Conservation (phyloP, 2,888 invertebrate species). For the Drosophila paracracens region DNA sequence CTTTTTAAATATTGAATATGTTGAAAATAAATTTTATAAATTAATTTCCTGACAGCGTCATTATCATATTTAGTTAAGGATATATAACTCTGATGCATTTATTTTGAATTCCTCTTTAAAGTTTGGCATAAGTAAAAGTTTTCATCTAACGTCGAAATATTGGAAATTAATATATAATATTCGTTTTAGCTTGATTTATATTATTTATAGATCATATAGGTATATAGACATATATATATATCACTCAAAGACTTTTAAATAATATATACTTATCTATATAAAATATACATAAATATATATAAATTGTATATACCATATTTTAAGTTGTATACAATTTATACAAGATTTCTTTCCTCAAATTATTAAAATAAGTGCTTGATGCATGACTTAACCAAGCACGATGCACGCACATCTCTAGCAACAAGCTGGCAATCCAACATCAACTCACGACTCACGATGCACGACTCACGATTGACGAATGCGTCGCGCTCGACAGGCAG, state of each 20-base stretch:
- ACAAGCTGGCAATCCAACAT: slow-evolving; percentile 4
- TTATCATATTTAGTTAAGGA: neutral
- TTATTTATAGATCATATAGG: neutral
- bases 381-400: neutral
- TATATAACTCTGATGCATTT: neutral
- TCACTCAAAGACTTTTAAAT: neutral
- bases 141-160: neutral
- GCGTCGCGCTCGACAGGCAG: slow-evolving; percentile 32
- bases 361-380: neutral
- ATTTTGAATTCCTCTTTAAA: neutral
- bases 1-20: neutral
- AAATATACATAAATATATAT: neutral
- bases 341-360: neutral
- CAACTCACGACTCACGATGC: slow-evolving; percentile 18
- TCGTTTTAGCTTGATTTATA: neutral
- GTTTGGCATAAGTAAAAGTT: neutral
- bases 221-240: neutral
- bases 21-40: neutral
- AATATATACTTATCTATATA: neutral
- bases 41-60: neutral
- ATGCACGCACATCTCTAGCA: slow-evolving; percentile 1
- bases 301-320: neutral
- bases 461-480: slow-evolving; percentile 52
- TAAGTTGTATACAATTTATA: neutral
- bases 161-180: neutral